These are phyloP conservation scores for Entomyzon cyanotis DNA, from an alignment of 2,113 vertebrate genomes.

Conservation along the genomic window DNA sequence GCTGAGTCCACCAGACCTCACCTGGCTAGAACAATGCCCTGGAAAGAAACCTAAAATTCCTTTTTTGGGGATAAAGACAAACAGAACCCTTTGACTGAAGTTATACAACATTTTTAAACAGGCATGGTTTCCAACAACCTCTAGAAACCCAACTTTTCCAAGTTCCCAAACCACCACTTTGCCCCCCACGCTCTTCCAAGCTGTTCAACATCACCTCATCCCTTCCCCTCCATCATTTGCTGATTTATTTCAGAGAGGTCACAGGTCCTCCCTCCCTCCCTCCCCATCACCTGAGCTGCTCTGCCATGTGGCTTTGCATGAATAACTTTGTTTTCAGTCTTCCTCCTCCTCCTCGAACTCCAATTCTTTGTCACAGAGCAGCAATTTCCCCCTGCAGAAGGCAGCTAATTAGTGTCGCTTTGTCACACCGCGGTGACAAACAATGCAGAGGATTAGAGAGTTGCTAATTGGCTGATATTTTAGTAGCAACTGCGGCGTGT, in stretches of 20 bases:
- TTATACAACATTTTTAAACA: no score
- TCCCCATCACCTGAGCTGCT: not conserved
- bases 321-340: constrained; percentile 18
- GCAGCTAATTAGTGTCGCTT: constrained; percentile 54
- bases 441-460: constrained; percentile 59
- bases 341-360: not conserved
- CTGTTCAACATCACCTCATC: not conserved
- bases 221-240: not conserved
- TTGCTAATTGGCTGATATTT: constrained; percentile 57
- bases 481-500: constrained; percentile 38
- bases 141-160: not conserved
- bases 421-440: constrained; percentile 51
- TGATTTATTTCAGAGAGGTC: not conserved
- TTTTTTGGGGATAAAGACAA: no score
- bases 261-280: not conserved
- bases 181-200: not conserved
- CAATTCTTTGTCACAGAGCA: constrained; percentile 52
- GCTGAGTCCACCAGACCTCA: no score
- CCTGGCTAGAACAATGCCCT: no score
- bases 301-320: not conserved
- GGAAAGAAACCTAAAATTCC: no score
- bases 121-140: no score
- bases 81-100: no score
- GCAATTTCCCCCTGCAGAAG: constrained; percentile 49
- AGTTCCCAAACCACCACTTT: not conserved